Percentiles rank a stretch among this genome's conserved stretches.
phyloP scores from a whole-genome alignment of 2,888 invertebrate species.

The Synanthedon vespiformis region DNA sequence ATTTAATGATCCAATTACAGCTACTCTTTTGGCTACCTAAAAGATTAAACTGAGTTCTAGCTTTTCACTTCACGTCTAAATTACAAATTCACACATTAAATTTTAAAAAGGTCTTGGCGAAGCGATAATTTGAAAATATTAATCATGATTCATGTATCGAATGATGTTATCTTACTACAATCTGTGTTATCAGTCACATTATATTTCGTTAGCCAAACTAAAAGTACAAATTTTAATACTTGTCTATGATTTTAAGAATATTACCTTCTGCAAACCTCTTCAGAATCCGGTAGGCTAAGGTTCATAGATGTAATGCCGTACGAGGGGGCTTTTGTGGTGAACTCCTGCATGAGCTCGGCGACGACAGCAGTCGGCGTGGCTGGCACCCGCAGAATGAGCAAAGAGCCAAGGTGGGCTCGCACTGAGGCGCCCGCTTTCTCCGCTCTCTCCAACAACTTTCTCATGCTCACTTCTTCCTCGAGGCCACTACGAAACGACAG shows the following conservation, averaged over 20 bases:
- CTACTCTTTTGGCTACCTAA: too few species aligned
- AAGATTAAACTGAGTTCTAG: too few species aligned
- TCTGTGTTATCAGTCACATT: too few species aligned
- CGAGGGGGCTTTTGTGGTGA: slow-evolving; percentile 20
- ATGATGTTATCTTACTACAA: too few species aligned
- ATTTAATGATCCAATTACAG: too few species aligned
- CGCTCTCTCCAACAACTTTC: slow-evolving; percentile 20
- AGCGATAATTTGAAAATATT: too few species aligned
- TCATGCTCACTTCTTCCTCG: slow-evolving; percentile 14
- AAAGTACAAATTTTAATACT: too few species aligned
- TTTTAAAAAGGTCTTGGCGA: too few species aligned
- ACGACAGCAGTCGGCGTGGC: slow-evolving; percentile 32
- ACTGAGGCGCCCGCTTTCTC: slow-evolving; percentile 29
- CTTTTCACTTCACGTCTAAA: too few species aligned
- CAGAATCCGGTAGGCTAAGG: slow-evolving; percentile 46
- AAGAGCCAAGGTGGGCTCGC: slow-evolving; percentile 39
- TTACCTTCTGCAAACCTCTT: slow-evolving; percentile 48
- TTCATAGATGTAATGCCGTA: slow-evolving; percentile 39
- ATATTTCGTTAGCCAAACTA: too few species aligned
- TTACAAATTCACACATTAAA: too few species aligned
- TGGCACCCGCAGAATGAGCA: slow-evolving; percentile 42
- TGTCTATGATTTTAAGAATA: not conserved
- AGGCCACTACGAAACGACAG: slow-evolving; percentile 28
- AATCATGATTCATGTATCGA: too few species aligned
- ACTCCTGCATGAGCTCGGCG: slow-evolving; percentile 29